A percentile compares a stretch with the other conserved stretches of the same genome.
Conservation (phyloP, 2,113 vertebrate genomes). For the Ariopsis seemanni region DNA sequence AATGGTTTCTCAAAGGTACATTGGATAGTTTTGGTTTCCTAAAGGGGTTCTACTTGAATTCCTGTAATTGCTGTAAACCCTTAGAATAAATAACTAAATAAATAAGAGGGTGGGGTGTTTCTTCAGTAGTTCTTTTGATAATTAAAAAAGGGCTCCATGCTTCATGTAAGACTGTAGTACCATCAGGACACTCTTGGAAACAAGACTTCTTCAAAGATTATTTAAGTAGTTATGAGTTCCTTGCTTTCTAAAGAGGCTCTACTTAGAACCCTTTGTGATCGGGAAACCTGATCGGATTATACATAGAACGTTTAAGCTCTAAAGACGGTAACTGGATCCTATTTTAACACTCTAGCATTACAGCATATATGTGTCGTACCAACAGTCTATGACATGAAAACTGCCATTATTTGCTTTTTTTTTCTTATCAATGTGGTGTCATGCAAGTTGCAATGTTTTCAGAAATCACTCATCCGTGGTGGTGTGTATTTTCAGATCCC, state of each 20-base stretch:
- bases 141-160: background rate
- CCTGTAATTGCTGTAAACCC: too few relatives aligned
- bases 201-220: background rate
- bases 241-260: background rate
- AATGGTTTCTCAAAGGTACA: background rate
- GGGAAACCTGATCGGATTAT: background rate
- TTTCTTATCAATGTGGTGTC: background rate
- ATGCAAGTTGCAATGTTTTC: background rate
- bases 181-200: background rate
- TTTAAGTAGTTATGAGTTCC: background rate
- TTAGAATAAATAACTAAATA: too few relatives aligned
- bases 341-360: background rate
- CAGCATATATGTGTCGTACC: background rate
- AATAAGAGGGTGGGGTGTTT: background rate
- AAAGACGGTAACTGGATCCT: background rate
- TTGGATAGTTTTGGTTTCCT: background rate
- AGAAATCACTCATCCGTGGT: background rate
- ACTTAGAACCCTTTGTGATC: background rate
- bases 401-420: background rate
- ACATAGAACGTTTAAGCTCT: background rate
- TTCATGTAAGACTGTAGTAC: background rate
- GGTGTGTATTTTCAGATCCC: slow-evolving; percentile 4
- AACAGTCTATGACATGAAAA: background rate
- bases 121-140: background rate
- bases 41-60: background rate